Evolutionary conservation across 2,888 invertebrate species (phyloP), one percentile per base, ranked within the genome.

Genomic region (Deilephila porcellus): DNA sequence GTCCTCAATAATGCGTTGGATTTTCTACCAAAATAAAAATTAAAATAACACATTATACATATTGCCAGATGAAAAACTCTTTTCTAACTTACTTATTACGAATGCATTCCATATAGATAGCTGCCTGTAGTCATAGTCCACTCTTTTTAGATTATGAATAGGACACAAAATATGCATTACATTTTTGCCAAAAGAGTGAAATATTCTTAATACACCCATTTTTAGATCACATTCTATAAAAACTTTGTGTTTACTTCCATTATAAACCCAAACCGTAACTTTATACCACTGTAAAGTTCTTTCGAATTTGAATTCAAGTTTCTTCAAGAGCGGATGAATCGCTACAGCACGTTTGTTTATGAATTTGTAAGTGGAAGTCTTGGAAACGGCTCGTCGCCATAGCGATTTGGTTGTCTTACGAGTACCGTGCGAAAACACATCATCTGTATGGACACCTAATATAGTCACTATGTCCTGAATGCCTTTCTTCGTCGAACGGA

Each of bases 391-490:
- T 56, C 82, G 81, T 4, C 78, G 77, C 45, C 81, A 81, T 77
- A 81, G 83, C 11, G 81, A 71, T 73, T 82, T 81, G 7, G 80
- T 77, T 63, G 83, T 74, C 70, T 80, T 75, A 60, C 82, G 81
- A 32, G 80, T 83, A 73, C 78, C 82, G 59, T 85, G 80, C 5
- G 85, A 77, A n/a, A 85, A 79, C 71, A 83, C 83, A 77, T 90
- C 87, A 74, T 91, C 90, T 19, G 85, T 87, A 77, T 94, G 93
- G 64, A 94, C 81, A 25, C 93, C 93, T 60, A 94, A 80, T 76
- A 93, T 85, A 19, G 88, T 90, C 29, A 92, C 90, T 71, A 94
- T 91, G 75, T 93, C 91, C 77, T 90, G 88, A n/a, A 91, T 86
- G 37, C 90, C 88, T 77, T 87, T 90, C 73, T 85, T 86, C 2